A percentile compares a stretch with the other conserved stretches of the same genome.
Conservation (phyloP, 2,797 vertebrate species). For the Gallinago nigripennis region DNA sequence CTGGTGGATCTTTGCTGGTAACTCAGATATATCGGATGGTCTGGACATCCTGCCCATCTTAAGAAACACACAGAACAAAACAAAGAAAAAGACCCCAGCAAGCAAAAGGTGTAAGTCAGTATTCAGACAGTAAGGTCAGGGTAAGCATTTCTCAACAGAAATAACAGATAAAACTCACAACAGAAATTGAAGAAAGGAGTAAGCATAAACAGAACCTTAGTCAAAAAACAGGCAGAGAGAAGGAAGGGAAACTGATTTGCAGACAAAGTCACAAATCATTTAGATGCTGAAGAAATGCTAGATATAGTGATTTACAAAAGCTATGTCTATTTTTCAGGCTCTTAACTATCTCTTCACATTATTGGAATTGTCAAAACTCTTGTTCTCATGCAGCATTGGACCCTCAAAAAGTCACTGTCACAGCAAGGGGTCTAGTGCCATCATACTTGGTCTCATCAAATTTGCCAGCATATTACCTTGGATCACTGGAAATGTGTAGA, state of each 20-base stretch:
- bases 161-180: background rate
- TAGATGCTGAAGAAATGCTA: background rate
- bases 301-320: background rate
- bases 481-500: background rate
- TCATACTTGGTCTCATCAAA: background rate
- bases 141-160: background rate
- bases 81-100: background rate
- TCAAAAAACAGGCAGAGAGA: background rate
- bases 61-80: background rate
- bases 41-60: background rate
- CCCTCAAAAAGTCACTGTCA: background rate
- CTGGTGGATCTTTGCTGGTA: background rate
- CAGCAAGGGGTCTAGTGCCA: background rate
- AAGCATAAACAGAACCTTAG: background rate
- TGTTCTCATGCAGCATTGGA: background rate
- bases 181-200: background rate
- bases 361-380: background rate
- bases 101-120: background rate
- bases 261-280: background rate
- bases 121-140: background rate
- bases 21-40: background rate
- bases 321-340: background rate
- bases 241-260: background rate
- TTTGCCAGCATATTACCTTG: background rate
- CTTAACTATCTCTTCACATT: background rate